Base-by-base conservation (phyloP, 64 coral and sea anemone species). In the Stichodactyla helianthus region DNA sequence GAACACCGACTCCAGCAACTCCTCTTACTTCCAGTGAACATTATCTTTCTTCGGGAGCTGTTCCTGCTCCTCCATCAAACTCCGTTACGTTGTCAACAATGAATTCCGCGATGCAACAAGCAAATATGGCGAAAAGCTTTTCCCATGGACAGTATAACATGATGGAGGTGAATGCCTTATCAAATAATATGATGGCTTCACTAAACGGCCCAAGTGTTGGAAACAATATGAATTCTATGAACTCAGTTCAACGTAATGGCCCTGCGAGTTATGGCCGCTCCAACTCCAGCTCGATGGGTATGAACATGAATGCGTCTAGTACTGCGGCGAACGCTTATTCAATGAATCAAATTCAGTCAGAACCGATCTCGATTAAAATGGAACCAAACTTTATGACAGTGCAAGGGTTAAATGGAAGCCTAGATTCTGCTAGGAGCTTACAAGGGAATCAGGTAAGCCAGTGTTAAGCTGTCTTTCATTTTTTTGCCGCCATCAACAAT, bases 21-120 rank as follows among this genome's bases (percentile, higher is more conserved):
- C 94, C 94, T 71, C 88, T 96, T 71, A 96, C 94, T n/a, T 95
- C 93, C 83, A 89, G 91, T 87, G 94, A 96, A 86, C 91, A 92
- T 83, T 91, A 96, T 93, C 94, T 96, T 84, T 92, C 87, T 84
- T 93, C 91, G 50, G 82, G 89, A 63, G 87, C 87, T 64, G 77
- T 90, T 71, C 65, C 91, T 88, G 91, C 91, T 89, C 94, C 88
- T 89, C 88, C 88, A 71, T 92, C 91, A 58, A 62, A 84, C 83
- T 92, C 90, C 55, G 28, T 82, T 50, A 88, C 94, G 71, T 82
- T 96, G 88, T 93, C 94, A 89, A 92, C 91, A 93, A 85, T 96
- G 84, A 96, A 90, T 89, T 93, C 94, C 55, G 91, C 78, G 82
- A 90, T 83, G 35, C 91, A 86, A 50, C 86, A 88, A 88, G 27